A percentile compares a stretch with the other conserved stretches of the same genome.
These are phyloP conservation scores for Stomatorhinus walkeri DNA, from an alignment of 2,797 vertebrate genomes.

Conservation along the genomic window DNA sequence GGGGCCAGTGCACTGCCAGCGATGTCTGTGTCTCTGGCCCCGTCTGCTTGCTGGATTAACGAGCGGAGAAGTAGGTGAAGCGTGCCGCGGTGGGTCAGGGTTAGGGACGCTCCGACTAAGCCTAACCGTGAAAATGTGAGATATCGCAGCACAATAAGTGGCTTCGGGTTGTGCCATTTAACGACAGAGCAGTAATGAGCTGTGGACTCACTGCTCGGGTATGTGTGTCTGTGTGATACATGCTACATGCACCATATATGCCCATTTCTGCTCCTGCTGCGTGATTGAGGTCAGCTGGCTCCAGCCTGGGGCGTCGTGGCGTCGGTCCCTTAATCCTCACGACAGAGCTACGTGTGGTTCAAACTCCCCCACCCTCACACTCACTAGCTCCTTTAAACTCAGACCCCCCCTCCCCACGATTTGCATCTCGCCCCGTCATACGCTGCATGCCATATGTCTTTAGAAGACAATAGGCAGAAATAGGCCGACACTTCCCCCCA, in stretches of 20 bases:
- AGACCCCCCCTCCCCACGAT: constrained; percentile 42
- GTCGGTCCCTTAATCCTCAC: neutral
- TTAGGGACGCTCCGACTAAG: neutral
- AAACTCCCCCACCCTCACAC: constrained; percentile 25
- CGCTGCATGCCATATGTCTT: constrained; percentile 49
- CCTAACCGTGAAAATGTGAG: neutral
- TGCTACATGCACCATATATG: neutral
- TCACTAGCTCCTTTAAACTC: constrained; percentile 47
- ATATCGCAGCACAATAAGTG: neutral
- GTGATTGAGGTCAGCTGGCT: neutral
- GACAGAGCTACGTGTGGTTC: constrained; percentile 7
- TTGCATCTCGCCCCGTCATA: constrained; percentile 48
- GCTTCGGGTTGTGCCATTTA: neutral
- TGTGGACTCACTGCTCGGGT: neutral
- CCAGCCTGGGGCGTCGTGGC: constrained; percentile 21
- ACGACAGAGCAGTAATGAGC: neutral
- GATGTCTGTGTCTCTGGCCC: neutral
- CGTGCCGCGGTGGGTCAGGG: neutral
- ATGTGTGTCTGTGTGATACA: neutral
- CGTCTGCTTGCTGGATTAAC: neutral
- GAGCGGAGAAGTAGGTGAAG: neutral
- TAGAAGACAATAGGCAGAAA: constrained; percentile 48
- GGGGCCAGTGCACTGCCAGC: neutral
- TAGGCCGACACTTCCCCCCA: constrained; percentile 30
- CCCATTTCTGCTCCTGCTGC: neutral